Percentiles rank a stretch among this genome's conserved stretches.
phyloP scores from a whole-genome alignment of 2,888 invertebrate species.

The Adineta ricciae region DNA sequence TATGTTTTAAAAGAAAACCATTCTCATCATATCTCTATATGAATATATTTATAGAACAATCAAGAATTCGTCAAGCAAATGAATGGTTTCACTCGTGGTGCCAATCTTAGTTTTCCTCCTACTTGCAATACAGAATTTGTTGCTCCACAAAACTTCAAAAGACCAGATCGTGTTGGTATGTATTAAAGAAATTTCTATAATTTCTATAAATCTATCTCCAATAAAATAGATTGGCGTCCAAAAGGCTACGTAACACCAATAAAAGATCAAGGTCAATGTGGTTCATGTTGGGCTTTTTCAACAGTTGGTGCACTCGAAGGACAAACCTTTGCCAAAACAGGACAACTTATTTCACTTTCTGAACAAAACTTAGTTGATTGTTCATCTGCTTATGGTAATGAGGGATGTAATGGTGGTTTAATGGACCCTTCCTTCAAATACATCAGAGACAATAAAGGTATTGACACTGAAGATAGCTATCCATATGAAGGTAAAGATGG shows the following conservation, averaged over 20 bases:
- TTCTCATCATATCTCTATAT: constrained; percentile 26
- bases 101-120: too few species aligned
- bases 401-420: constrained; percentile 71
- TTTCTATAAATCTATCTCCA: too few species aligned
- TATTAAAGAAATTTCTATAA: too few species aligned
- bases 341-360: too few species aligned
- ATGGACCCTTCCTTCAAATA: constrained; percentile 37
- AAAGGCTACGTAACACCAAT: too few species aligned
- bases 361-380: too few species aligned
- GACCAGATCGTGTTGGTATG: constrained; percentile 34
- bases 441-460: constrained; percentile 35
- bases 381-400: constrained; percentile 64
- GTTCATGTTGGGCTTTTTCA: too few species aligned
- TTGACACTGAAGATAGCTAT: constrained; percentile 42
- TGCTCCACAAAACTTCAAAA: constrained; percentile 35
- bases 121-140: background rate
- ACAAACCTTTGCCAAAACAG: too few species aligned
- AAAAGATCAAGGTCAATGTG: too few species aligned
- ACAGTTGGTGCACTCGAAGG: too few species aligned
- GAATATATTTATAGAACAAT: background rate
- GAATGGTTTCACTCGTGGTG: background rate
- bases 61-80: background rate
- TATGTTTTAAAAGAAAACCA: constrained; percentile 49
- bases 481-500: constrained; percentile 35
- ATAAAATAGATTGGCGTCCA: constrained; percentile 55